Evolutionary conservation across 2,888 invertebrate species (phyloP), one percentile per base, ranked within the genome.

Genomic region (Andrena praecox): DNA sequence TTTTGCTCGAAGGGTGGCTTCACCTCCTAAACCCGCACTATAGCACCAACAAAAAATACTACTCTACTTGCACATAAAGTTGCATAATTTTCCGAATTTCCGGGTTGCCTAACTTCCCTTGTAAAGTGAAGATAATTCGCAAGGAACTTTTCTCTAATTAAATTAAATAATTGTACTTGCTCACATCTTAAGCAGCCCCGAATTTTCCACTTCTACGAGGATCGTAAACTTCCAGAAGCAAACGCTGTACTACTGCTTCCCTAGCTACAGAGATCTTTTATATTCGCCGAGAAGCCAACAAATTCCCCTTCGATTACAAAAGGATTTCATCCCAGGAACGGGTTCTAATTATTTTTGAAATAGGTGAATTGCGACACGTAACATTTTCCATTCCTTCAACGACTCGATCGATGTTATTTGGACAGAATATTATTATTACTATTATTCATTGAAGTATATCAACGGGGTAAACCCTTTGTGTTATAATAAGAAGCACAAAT

Each of bases 231-330:
- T 66, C 20, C 56, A 71, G 27, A 5, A 35, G 16, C 35, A n/a
- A 12, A 24, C 4, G 48, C 10, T 8, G n/a, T 31, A 77, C 77
- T 83, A 68, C 89, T 86, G 94, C 7, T 69, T n/a, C 20, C 35
- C 52, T 24, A 33, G 7, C 31, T 42, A 52, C 24, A 33, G 20
- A 33, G 33, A 71, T 75, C 81, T 64, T 75, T 83, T 83, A 83
- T 83, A 83, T 71, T 63, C 31, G 8, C 10, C 27, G 59, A 20
- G 83, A 83, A 83, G 83, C 83, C 83, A 75, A 77, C 54, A 31
- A 83, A 77, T 48, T 52, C 68, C 69, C n/a, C 31, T 48, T 60
- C 54, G n/a, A 70, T 80, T 73, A 20, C 33, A 12, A 56, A 69
- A 84, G 35, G 69, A 59, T 83, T 73, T 83, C 72, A 8, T n/a